Evolutionary conservation across 2,113 vertebrate genomes (phyloP).

Genomic region (Tupaia tana): DNA sequence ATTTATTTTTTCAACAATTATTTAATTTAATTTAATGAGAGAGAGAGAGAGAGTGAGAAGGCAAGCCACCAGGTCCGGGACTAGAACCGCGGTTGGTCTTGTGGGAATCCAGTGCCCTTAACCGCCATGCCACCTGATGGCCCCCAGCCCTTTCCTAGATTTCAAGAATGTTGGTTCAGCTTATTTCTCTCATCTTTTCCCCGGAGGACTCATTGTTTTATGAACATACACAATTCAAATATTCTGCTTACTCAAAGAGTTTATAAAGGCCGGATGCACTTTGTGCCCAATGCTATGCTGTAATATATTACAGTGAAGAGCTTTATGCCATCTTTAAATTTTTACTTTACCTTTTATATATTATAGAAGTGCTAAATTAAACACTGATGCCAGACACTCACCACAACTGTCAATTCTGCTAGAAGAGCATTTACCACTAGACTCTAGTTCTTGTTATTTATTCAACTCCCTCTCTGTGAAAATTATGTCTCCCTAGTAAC

Average conservation of each 20-base stretch:
- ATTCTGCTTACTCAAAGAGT: neutral
- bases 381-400: neutral
- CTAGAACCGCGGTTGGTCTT: no score
- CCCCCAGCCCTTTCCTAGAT: neutral
- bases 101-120: no score
- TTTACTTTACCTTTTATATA: neutral
- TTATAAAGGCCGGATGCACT: neutral
- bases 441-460: conserved; percentile 38
- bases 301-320: neutral
- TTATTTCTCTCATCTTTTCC: neutral
- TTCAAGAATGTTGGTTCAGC: neutral
- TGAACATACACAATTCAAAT: neutral
- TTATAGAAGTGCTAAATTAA: neutral
- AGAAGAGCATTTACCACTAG: neutral
- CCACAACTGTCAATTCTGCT: neutral
- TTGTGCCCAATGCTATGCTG: neutral
- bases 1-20: neutral
- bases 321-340: neutral
- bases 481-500: conserved; percentile 63
- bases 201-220: neutral
- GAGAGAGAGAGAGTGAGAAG: no score
- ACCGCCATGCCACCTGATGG: no score
- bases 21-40: no score
- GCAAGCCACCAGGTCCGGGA: no score
- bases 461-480: neutral